Evolutionary conservation across 2,888 invertebrate genomes (phyloP), one percentile per base, ranked within the genome.

Genomic region (Schrankia costaestrigalis): DNA sequence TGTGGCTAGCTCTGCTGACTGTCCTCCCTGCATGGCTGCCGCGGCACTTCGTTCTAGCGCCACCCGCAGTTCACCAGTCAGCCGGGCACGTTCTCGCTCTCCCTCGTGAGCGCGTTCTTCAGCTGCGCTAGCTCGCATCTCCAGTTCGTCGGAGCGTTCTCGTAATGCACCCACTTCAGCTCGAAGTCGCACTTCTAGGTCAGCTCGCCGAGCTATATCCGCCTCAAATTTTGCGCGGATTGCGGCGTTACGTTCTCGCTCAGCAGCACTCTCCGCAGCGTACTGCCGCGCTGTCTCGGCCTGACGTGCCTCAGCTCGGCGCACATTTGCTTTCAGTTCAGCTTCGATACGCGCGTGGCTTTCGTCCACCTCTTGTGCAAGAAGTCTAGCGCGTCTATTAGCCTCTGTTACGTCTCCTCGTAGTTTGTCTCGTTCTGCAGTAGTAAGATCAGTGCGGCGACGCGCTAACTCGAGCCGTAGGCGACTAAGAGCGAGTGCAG

Each of bases 291-390:
- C 78, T 39, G 93, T 91, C 45, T 96, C 96, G 0, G 93, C 89
- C 66, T 96, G 95, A 38, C 93, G 91, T 40, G 91, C 90, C 66
- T 96, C 96, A 11, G 95, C 75, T 26, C 91, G 82, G 39, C 92
- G 91, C 26, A 93, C 90, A 82, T 90, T 92, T 26, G 91, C 90
- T 64, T 93, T 91, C 14, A 94, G 90, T 15, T 92, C 92, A 43
- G 91, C 91, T 71, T 97, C 97, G 68, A 97, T 89, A 38, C 93
- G 91, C 1, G 93, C 91, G 71, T 97, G 96, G 56, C 94, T 93
- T 63, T 97, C 97, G 71, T 98, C 97, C 1, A 97, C 94, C 76
- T 97, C 97, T 57, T 95, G 95, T 1, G 96, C 97, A 29, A 97
- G 84, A 32, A 95, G 71, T 0, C 92, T 90, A 0, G 95, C 95